Percentiles rank a stretch among this genome's conserved stretches.
Conservation (phyloP, 2,113 vertebrate species). For the Excalfactoria chinensis region DNA sequence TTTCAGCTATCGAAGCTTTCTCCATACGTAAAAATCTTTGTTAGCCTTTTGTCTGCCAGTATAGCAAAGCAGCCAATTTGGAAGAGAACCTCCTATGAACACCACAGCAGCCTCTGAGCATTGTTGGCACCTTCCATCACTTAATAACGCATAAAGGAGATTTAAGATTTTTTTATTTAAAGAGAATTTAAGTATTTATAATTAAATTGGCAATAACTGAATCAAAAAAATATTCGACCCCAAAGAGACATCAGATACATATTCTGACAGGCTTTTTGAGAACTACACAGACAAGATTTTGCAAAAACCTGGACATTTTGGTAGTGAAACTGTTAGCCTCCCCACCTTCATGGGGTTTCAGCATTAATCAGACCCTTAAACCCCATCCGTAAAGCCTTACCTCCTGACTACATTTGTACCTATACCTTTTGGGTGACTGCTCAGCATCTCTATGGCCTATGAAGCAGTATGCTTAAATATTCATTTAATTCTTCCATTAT, state of each 20-base stretch:
- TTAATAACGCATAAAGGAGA: slow-evolving; percentile 16
- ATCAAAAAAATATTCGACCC: not conserved
- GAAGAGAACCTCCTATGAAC: slow-evolving; percentile 67
- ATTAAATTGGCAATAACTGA: not conserved
- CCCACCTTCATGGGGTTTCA: not conserved
- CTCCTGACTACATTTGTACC: slow-evolving; percentile 5
- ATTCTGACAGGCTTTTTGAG: not conserved
- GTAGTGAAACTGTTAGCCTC: not conserved
- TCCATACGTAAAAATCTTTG: slow-evolving; percentile 60
- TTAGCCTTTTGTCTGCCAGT: slow-evolving; percentile 70
- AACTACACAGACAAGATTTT: not conserved
- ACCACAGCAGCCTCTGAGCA: slow-evolving; percentile 50
- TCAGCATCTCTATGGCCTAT: not conserved
- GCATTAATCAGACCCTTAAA: not conserved
- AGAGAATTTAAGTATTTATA: not conserved
- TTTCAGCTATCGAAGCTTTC: slow-evolving; percentile 61
- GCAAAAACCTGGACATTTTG: not conserved
- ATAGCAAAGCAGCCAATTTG: slow-evolving; percentile 58
- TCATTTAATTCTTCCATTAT: not conserved
- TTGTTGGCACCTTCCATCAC: slow-evolving; percentile 44
- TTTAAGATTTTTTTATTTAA: not conserved
- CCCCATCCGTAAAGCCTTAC: not conserved
- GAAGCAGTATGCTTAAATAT: slow-evolving; percentile 4
- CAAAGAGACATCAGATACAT: not conserved
- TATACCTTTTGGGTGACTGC: not conserved